Percentiles rank a stretch among this genome's conserved stretches.
Conservation (phyloP, 2,888 invertebrate species). For the Eumacrocentrus americanus region DNA sequence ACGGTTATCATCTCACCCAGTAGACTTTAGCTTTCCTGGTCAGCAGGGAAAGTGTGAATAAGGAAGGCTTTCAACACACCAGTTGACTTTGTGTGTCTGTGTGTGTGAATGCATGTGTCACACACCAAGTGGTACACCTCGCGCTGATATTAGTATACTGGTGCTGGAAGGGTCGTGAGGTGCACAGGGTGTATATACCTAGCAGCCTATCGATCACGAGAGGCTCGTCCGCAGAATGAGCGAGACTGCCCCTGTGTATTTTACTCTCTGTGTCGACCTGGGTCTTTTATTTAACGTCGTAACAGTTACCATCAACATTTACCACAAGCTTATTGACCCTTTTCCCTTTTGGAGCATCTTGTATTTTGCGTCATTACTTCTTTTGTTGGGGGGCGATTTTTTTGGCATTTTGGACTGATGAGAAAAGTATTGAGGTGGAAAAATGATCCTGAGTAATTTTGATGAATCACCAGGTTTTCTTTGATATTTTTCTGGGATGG, state of each 20-base stretch:
- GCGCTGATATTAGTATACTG: neutral
- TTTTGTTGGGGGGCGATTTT: neutral
- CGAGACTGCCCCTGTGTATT: neutral
- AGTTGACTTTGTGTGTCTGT: neutral
- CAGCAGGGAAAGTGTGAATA: conserved; percentile 24
- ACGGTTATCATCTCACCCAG: conserved; percentile 3
- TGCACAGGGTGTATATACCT: conserved; percentile 11
- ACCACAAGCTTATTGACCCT: neutral
- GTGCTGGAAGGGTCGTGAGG: neutral
- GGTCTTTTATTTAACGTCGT: neutral
- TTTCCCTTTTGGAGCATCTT: neutral
- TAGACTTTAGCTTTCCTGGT: conserved; percentile 8
- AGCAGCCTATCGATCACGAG: conserved; percentile 29
- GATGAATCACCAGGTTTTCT: no score
- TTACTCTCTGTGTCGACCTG: neutral
- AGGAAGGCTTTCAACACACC: conserved; percentile 12
- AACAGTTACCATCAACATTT: neutral
- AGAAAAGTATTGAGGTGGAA: no score
- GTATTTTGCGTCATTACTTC: neutral
- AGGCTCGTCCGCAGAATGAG: conserved; percentile 25
- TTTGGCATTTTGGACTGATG: no score
- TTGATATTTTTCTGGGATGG: no score
- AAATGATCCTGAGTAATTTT: no score
- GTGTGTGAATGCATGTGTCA: conserved; percentile 6
- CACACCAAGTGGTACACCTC: neutral